Evolutionary conservation across 2,888 invertebrate genomes (phyloP), one percentile per base, ranked within the genome.

Genomic region (Sarcophaga variegata): DNA sequence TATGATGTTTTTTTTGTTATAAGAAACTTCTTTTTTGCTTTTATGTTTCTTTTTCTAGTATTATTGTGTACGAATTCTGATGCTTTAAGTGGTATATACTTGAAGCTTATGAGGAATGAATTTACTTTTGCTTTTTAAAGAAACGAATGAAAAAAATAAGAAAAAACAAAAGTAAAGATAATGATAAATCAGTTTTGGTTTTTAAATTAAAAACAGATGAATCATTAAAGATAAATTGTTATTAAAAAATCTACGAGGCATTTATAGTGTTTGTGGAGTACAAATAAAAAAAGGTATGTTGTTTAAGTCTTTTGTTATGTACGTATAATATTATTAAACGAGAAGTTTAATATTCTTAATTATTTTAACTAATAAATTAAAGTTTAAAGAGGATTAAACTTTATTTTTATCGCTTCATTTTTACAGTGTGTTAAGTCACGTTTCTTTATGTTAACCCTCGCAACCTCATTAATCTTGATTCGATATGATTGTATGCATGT

Each of bases 101-200:
- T 62, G 37, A 45, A 62, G 75, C 75, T 49, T 49, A 49, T 49
- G 14, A 4, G 14, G 49, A 49, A 14, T 49, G 14, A 11, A 71
- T 11, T 72, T 75, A 83, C 83, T 83, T 83, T 83, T 77, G 83
- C 77, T 83, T 83, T 49, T 83, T 54, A 22, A 49, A 67, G 37
- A n/a, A 78, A 78, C 72, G 70, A 78, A 72, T 83, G 17, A 5
- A 4, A 17, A 37, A 72, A 54, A 17, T 17, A 74, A n/a, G 62
- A 49, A 14, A 11, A 49, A 20, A 54, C 14, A 54, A 54, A 54
- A 54, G 10, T 17, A 54, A 14, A 54, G 54, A 54, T 54, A 17
- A 54, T 54, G 54, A 54, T 54, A 54, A 54, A 54, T 54, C 54
- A 17, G 74, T 20, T 80, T 75, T 60, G 63, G 45, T 20, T 60